A percentile compares a stretch with the other conserved stretches of the same genome.
Conservation (phyloP, 2,113 vertebrate genomes). For the Gorilla gorilla region DNA sequence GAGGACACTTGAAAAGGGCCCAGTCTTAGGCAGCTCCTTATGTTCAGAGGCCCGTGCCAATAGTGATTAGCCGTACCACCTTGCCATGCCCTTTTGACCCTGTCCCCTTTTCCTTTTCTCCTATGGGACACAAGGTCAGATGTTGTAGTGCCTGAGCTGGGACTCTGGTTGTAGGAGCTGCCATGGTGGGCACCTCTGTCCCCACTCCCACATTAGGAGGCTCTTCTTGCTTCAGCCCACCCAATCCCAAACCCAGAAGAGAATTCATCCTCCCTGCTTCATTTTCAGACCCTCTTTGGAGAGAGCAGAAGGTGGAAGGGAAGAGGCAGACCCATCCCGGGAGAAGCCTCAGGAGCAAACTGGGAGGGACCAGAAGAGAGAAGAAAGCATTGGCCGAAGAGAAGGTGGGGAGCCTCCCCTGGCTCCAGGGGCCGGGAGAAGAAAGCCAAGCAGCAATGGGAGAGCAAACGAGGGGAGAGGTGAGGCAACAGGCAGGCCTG, state of each 20-base stretch:
- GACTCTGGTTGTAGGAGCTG: neutral
- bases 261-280: neutral
- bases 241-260: neutral
- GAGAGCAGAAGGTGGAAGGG: constrained; percentile 9
- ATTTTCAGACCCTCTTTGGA: constrained; percentile 11
- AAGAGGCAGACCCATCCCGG: neutral
- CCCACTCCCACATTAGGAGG: neutral
- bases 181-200: neutral
- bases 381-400: constrained; percentile 54
- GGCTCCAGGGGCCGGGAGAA: constrained; percentile 71
- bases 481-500: constrained; percentile 77
- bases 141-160: neutral
- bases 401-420: constrained; percentile 58
- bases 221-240: neutral
- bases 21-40: neutral
- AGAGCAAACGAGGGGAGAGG: constrained; percentile 75
- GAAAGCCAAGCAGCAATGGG: constrained; percentile 65
- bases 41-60: neutral
- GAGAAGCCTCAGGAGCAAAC: constrained; percentile 15
- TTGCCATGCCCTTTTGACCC: neutral
- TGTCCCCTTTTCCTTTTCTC: neutral
- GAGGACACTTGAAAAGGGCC: neutral
- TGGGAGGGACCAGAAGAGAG: constrained; percentile 19
- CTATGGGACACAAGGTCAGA: neutral
- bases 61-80: neutral